Evolutionary conservation across 2,797 vertebrate species (phyloP), one percentile per base, ranked within the genome.

Genomic region (Hemibagrus guttatus): DNA sequence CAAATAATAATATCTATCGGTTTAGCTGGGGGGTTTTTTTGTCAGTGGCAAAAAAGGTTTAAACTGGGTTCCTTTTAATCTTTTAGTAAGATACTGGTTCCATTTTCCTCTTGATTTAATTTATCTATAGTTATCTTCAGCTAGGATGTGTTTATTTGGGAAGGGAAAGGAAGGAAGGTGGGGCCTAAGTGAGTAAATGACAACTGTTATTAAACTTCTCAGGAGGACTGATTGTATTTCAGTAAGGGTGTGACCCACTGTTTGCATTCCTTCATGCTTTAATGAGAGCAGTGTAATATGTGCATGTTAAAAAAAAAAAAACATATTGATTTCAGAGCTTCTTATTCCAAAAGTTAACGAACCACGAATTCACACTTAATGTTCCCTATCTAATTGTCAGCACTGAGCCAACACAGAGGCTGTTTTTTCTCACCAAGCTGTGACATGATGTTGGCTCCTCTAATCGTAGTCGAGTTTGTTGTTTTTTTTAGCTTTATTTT

Each of bases 361-460:
- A 61, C 83, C n/a, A 26, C 21, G n/a, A 82, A 54, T 86, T 89
- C 85, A 66, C 88, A 89, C 89, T 92, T 94, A 88, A 94, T 92
- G 89, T 69, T 6, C 74, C 86, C 82, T 64, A 42, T 93, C 92
- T 93, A 95, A 95, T 94, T 86, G 80, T 84, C 84, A 81, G 61
- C 69, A 79, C 46, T 54, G 58, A 84, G 42, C 66, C 26, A 74
- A 75, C 84, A 69, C 49, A 66, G 35, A 42, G 13, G 26, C 46
- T 49, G 84, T 88, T 91, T 90, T 92, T 91, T 93, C 90, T 89
- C 95, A 92, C 21, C 84, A 84, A 64, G 19, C 49, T 91, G 94
- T 88, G 83, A 91, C 90, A 95, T 94, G 93, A 91, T 86, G 85
- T 87, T 80, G 80, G 89, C 80, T 88, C 91, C 84, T 91, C 91